Evolutionary conservation across 2,888 invertebrate species (phyloP).

Genomic region (Lycaena phlaeas): DNA sequence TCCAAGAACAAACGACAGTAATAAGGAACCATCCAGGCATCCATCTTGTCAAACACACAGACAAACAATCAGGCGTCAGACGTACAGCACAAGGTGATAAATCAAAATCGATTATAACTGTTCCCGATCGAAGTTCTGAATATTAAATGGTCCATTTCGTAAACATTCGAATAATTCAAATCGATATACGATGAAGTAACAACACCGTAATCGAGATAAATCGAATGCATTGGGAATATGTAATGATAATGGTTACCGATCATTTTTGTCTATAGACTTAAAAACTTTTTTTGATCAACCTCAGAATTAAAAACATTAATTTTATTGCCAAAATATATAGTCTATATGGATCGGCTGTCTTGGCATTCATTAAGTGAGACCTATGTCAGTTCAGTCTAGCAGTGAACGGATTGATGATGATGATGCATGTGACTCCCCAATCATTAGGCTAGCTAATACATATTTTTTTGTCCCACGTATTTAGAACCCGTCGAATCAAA

Average conservation of each 20-base stretch:
- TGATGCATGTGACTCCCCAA: no score
- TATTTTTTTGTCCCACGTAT: no score
- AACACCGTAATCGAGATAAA: not conserved
- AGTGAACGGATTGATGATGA: no score
- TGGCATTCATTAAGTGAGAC: no score
- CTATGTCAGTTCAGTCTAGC: no score
- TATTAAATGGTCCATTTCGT: constrained; percentile 37
- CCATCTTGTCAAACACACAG: constrained; percentile 48
- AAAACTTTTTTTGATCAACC: no score
- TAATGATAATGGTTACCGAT: not conserved
- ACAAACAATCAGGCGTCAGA: constrained; percentile 20
- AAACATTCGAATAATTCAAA: constrained; percentile 21
- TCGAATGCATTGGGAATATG: not conserved
- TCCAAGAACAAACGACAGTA: constrained; percentile 60
- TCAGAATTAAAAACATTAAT: no score
- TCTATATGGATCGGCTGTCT: no score
- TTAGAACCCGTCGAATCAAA: no score
- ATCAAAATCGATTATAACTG: constrained; percentile 41
- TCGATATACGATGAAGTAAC: constrained; percentile 7
- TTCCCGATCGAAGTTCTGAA: constrained; percentile 28
- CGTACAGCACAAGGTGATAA: constrained; percentile 33
- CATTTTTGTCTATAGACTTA: no score
- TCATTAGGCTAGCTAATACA: no score
- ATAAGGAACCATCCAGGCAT: constrained; percentile 54
- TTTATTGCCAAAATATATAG: no score